Percentiles rank a stretch among this genome's conserved stretches.
Conservation (phyloP, 1,140 invertebrate genomes). For the Cydia pomonella region DNA sequence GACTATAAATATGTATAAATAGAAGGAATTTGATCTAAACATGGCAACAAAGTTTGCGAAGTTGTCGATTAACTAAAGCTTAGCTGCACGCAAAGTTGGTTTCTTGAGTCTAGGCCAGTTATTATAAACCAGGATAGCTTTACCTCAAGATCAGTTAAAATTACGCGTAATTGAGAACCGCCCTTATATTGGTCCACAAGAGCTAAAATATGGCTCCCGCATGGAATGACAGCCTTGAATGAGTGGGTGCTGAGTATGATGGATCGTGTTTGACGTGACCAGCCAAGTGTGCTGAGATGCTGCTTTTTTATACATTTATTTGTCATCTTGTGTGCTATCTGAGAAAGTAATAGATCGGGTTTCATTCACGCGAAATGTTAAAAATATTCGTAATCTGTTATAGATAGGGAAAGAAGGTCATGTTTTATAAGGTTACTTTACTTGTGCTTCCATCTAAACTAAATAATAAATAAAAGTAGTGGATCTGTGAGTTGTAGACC, state of each 20-base stretch:
- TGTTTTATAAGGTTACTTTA: no score
- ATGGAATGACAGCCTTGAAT: neutral
- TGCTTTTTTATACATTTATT: slow-evolving; percentile 23
- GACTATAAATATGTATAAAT: no score
- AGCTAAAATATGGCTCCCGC: neutral
- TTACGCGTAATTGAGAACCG: neutral
- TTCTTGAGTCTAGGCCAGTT: neutral
- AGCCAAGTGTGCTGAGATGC: slow-evolving; percentile 22
- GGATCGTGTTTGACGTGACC: slow-evolving; percentile 22
- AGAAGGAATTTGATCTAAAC: neutral
- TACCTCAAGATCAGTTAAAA: neutral
- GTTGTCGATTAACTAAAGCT: neutral
- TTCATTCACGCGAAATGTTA: no score
- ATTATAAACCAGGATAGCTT: neutral
- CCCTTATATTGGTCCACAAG: neutral
- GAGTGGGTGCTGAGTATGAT: slow-evolving; percentile 27
- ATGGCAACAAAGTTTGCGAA: neutral
- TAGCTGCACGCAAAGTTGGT: neutral
- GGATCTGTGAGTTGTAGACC: no score
- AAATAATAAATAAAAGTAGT: no score
- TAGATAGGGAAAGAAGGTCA: no score
- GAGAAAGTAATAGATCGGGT: neutral
- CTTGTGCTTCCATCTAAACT: no score
- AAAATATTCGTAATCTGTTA: no score
- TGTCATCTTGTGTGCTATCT: neutral